Conservation (phyloP, 1,140 invertebrate species). For the Drosophila pandora region DNA sequence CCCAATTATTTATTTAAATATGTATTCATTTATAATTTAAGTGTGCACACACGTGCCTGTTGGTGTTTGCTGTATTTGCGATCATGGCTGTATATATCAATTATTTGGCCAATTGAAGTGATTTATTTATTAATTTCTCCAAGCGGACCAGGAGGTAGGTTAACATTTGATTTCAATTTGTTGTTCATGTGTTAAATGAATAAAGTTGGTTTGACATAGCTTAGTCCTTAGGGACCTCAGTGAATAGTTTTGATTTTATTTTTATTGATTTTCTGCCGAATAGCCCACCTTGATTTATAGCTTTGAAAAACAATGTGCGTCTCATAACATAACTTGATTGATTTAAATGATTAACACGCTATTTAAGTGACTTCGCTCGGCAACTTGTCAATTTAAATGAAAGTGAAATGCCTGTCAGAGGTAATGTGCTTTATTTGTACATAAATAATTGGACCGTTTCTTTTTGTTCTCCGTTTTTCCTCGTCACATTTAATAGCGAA, state of each 20-base stretch:
- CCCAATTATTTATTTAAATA: slow-evolving; percentile 44
- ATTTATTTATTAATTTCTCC: slow-evolving; percentile 54
- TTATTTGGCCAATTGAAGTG: slow-evolving; percentile 49
- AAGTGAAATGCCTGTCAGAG: slow-evolving; percentile 52
- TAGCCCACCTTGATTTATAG: background rate
- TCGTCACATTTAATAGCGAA: slow-evolving; percentile 31
- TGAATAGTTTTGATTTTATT: background rate
- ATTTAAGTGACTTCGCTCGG: slow-evolving; percentile 58
- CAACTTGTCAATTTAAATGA: slow-evolving; percentile 64
- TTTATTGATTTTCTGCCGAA: background rate
- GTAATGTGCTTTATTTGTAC: slow-evolving; percentile 43
- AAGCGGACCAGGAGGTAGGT: slow-evolving; percentile 9
- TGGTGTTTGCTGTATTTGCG: slow-evolving; percentile 4
- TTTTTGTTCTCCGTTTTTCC: slow-evolving; percentile 20
- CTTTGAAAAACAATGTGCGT: background rate
- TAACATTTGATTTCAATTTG: slow-evolving; percentile 43
- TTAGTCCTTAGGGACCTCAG: background rate
- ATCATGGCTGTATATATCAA: slow-evolving; percentile 23
- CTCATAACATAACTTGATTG: slow-evolving; percentile 18
- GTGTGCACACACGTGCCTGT: slow-evolving; percentile 3
- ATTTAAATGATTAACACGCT: slow-evolving; percentile 44
- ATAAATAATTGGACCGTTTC: slow-evolving; percentile 9
- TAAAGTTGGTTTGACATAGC: background rate
- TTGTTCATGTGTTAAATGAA: background rate
- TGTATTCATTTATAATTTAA: slow-evolving; percentile 25